phyloP scores from a whole-genome alignment of 2,113 vertebrate genomes.

The Myotis brandtii region DNA sequence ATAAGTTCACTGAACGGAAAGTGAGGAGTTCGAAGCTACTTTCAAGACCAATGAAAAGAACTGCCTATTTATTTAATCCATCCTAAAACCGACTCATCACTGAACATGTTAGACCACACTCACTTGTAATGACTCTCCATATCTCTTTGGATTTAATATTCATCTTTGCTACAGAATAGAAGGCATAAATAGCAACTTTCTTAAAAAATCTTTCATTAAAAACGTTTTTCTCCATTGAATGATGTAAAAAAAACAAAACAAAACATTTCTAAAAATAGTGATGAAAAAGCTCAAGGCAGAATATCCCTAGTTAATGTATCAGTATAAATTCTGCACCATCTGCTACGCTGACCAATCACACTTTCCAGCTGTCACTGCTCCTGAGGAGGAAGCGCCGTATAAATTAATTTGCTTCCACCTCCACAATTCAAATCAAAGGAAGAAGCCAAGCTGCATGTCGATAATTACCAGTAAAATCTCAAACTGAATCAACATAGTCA shows the following conservation, averaged over 20 bases:
- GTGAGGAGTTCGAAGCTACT: not conserved
- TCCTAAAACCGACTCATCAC: not conserved
- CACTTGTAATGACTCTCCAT: not conserved
- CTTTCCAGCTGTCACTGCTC: not conserved
- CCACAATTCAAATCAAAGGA: not conserved
- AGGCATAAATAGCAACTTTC: not conserved
- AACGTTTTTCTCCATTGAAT: not conserved
- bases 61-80: not conserved
- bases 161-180: not conserved
- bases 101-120: not conserved
- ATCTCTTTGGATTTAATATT: not conserved
- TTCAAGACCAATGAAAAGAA: constrained; percentile 22
- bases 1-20: not conserved
- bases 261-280: not conserved
- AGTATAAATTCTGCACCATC: not conserved
- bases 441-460: not conserved
- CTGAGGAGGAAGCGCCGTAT: not conserved
- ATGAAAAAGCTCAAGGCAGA: not conserved
- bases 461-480: constrained; percentile 33
- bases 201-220: not conserved
- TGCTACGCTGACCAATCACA: not conserved
- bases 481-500: not conserved
- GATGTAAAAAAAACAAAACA: not conserved
- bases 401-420: not conserved
- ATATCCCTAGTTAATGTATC: not conserved